Percentiles rank a stretch among this genome's conserved stretches.
These are phyloP conservation scores for Lathronympha strigana DNA, from an alignment of 2,888 invertebrate genomes.

Conservation along the genomic window DNA sequence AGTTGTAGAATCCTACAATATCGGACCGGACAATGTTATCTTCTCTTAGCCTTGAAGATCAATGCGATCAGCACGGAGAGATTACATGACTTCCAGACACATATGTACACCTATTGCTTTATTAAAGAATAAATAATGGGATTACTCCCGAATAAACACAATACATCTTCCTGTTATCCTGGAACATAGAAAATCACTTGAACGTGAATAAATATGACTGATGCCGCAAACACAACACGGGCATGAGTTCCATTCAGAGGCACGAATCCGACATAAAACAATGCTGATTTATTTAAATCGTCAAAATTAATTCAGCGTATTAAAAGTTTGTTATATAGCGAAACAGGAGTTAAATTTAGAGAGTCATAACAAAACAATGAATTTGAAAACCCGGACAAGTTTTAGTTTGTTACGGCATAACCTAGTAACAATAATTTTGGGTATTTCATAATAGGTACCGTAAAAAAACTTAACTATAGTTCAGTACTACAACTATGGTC, in stretches of 20 bases:
- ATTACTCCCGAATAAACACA: too few species aligned
- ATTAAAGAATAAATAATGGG: too few species aligned
- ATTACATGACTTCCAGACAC: too few species aligned
- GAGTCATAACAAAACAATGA: slow-evolving; percentile 40
- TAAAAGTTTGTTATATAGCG: slow-evolving; percentile 36
- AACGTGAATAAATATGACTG: neutral
- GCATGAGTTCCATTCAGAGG: neutral
- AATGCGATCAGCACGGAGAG: too few species aligned
- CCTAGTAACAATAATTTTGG: neutral
- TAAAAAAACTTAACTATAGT: too few species aligned
- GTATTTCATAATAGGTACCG: neutral
- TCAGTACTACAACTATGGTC: too few species aligned
- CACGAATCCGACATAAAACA: slow-evolving; percentile 11
- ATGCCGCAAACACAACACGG: slow-evolving; percentile 5
- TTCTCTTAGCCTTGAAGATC: too few species aligned
- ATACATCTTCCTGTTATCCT: too few species aligned
- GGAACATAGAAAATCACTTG: neutral
- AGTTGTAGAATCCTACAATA: too few species aligned
- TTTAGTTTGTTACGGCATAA: neutral
- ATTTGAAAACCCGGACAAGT: slow-evolving; percentile 26
- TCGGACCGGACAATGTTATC: too few species aligned
- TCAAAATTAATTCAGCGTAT: slow-evolving; percentile 36
- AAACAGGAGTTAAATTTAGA: slow-evolving; percentile 39
- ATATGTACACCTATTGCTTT: too few species aligned
- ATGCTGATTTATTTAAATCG: slow-evolving; percentile 26